Percentiles rank a stretch among this genome's conserved stretches.
phyloP scores from a whole-genome alignment of 2,113 vertebrate genomes.

The Phyllostomus hastatus region DNA sequence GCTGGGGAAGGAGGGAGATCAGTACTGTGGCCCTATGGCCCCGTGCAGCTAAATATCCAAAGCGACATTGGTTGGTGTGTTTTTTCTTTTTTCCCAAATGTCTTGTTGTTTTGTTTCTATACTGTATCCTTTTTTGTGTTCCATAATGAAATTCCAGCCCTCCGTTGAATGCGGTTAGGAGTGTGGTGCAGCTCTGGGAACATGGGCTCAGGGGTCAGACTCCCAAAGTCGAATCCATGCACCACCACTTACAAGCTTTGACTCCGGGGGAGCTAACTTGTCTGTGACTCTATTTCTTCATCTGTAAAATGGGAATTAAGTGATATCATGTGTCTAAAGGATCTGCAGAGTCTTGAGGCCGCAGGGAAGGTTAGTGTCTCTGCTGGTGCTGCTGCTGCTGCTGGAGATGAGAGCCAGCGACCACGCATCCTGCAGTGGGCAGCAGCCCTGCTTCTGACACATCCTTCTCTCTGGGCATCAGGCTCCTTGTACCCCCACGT shows the following conservation, averaged over 20 bases:
- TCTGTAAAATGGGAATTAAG: constrained; percentile 12
- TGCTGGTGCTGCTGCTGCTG: neutral
- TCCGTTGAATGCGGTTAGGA: too few relatives aligned
- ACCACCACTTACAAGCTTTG: neutral
- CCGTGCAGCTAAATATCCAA: neutral
- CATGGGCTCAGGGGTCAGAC: neutral
- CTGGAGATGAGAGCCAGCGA: neutral
- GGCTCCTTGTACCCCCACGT: neutral
- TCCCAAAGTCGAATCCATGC: neutral
- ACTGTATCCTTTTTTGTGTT: neutral
- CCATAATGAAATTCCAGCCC: neutral
- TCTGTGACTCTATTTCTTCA: neutral
- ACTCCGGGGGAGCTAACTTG: neutral
- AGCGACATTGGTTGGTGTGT: neutral
- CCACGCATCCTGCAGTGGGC: neutral
- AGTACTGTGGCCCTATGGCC: neutral
- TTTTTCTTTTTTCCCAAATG: neutral
- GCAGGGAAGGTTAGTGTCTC: neutral
- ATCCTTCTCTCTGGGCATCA: too few relatives aligned
- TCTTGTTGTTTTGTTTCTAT: neutral
- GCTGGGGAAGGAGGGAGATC: neutral
- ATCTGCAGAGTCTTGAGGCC: neutral
- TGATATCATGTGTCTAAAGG: neutral
- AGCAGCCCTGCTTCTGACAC: too few relatives aligned
- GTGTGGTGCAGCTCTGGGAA: neutral